A percentile compares a stretch with the other conserved stretches of the same genome.
Evolutionary conservation across 92 coral and sea anemone species (phyloP).

Genomic region (Nematostella vectensis): DNA sequence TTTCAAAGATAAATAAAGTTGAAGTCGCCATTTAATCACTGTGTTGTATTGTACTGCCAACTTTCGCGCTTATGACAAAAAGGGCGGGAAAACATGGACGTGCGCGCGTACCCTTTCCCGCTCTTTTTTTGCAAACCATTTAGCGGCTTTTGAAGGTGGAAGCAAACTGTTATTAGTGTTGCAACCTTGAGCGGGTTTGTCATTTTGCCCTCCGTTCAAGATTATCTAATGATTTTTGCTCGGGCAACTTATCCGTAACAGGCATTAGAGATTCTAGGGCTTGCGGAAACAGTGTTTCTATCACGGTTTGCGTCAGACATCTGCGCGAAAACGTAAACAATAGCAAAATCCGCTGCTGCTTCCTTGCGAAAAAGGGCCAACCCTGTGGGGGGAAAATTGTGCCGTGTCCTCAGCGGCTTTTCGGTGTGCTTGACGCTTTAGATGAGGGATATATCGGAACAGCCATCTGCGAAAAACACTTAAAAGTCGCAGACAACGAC

Average conservation of each 20-base stretch:
- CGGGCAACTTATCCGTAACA: not conserved
- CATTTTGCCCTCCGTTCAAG: constrained; percentile 6
- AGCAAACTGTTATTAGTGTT: too few species aligned
- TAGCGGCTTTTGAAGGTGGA: not conserved
- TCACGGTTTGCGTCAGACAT: constrained; percentile 5
- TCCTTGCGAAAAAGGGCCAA: not conserved
- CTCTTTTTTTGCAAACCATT: not conserved
- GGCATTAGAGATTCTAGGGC: constrained; percentile 3
- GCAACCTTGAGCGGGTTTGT: not conserved
- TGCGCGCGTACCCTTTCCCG: not conserved
- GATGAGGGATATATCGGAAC: not conserved
- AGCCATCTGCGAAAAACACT: constrained; percentile 4
- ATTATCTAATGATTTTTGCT: constrained; percentile 1
- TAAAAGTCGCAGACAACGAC: constrained; percentile 1
- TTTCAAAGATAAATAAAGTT: too few species aligned
- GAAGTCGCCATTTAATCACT: too few species aligned
- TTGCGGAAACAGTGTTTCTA: not conserved
- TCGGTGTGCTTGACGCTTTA: constrained; percentile 6
- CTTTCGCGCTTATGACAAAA: too few species aligned
- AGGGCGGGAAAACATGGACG: not conserved
- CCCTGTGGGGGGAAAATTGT: constrained; percentile 1
- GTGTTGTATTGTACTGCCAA: too few species aligned
- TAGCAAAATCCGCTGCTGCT: constrained; percentile 4
- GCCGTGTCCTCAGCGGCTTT: constrained; percentile 7
- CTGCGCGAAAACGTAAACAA: not conserved